Conservation (phyloP, 1,140 invertebrate species). For the Drosophila melanica region DNA sequence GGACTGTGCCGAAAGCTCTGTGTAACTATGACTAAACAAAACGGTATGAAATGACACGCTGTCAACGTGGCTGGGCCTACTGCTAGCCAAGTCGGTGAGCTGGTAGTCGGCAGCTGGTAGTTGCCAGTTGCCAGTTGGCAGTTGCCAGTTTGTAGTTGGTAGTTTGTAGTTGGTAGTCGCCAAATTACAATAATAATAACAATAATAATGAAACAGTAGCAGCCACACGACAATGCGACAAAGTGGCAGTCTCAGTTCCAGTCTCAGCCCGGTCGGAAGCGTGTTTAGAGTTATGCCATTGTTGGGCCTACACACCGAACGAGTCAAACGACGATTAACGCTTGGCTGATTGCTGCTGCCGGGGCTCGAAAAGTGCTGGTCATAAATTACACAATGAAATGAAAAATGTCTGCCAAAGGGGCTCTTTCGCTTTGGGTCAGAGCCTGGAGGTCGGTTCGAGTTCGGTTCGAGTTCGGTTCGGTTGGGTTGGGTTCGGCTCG, state of each 20-base stretch:
- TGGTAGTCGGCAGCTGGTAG: conserved; percentile 10
- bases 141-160: not conserved
- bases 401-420: conserved; percentile 58
- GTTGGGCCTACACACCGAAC: conserved; percentile 55
- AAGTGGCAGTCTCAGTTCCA: conserved; percentile 63
- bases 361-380: conserved; percentile 69
- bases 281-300: conserved; percentile 55
- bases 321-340: conserved; percentile 80
- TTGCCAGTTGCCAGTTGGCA: no score
- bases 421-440: conserved; percentile 17
- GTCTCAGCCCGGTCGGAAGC: conserved; percentile 26
- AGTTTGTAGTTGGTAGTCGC: conserved; percentile 47
- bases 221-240: conserved; percentile 74
- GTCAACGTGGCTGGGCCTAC: conserved; percentile 60
- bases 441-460: conserved; percentile 31
- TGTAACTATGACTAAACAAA: conserved; percentile 77
- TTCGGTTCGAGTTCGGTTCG: conserved; percentile 38
- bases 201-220: conserved; percentile 76
- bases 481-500: conserved; percentile 30
- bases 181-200: conserved; percentile 81
- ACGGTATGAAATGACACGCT: conserved; percentile 76
- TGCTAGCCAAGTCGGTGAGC: conserved; percentile 35
- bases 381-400: conserved; percentile 74
- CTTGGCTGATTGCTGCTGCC: conserved; percentile 69
- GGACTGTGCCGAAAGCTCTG: not conserved